These are phyloP conservation scores for Periplaneta americana DNA, from an alignment of 1,140 invertebrate species.

Conservation along the genomic window DNA sequence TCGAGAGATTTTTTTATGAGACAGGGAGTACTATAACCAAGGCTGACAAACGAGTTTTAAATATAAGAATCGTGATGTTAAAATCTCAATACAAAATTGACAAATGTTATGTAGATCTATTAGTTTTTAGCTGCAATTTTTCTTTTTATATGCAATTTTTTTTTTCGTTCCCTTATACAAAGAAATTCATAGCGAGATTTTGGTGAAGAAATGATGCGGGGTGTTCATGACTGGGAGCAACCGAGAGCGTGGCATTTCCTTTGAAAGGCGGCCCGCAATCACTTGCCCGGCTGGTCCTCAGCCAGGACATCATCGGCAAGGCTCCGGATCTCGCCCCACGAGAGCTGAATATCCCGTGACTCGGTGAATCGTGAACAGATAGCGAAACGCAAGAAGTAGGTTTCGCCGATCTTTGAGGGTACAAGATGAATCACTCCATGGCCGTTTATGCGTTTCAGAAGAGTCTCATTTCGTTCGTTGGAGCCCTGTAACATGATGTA, in stretches of 20 bases:
- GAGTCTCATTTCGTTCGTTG: constrained; percentile 77
- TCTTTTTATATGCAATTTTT: too few species aligned
- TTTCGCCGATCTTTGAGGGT: constrained; percentile 78
- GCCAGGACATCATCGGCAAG: constrained; percentile 53
- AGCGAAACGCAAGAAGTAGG: constrained; percentile 85
- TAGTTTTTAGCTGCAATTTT: too few species aligned
- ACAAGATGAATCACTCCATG: constrained; percentile 92
- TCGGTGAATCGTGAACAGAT: constrained; percentile 84
- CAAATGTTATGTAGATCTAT: too few species aligned
- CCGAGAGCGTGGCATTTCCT: background rate
- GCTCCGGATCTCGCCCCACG: constrained; percentile 78
- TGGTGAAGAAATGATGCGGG: background rate
- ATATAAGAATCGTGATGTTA: too few species aligned
- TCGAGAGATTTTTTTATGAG: too few species aligned
- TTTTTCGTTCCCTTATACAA: too few species aligned
- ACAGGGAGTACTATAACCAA: too few species aligned
- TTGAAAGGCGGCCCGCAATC: background rate
- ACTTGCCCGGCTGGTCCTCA: constrained; percentile 10
- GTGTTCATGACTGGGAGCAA: background rate
- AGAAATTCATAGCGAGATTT: background rate
- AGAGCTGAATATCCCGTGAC: constrained; percentile 73
- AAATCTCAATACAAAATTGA: too few species aligned
- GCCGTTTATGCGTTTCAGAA: constrained; percentile 84
- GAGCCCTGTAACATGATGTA: constrained; percentile 48
- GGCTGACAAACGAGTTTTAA: too few species aligned